phyloP scores from a whole-genome alignment of 2,888 invertebrate genomes.

The Autographa pulchrina region DNA sequence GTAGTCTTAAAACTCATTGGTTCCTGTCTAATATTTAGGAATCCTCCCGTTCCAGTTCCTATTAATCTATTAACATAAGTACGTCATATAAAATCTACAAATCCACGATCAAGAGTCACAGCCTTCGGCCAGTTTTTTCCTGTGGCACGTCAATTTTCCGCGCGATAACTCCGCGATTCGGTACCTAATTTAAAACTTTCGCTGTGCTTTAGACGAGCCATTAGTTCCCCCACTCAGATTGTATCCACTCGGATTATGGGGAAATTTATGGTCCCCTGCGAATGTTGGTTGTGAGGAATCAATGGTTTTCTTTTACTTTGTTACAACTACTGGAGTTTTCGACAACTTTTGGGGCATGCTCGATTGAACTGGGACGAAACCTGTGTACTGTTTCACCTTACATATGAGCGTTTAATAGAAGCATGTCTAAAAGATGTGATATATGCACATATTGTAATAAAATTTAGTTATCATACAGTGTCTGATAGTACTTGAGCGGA shows the following conservation, averaged over 20 bases:
- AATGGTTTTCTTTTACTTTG: conserved; percentile 9
- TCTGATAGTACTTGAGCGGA: too few relatives aligned
- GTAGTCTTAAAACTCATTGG: too few relatives aligned
- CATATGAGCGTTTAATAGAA: background rate
- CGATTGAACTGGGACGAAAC: conserved; percentile 1
- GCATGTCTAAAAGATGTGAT: background rate
- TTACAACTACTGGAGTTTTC: conserved; percentile 7
- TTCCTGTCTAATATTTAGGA: too few relatives aligned
- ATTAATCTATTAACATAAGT: background rate
- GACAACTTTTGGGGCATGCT: background rate
- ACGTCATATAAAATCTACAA: conserved; percentile 19
- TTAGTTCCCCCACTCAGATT: conserved; percentile 58
- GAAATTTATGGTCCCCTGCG: conserved; percentile 43
- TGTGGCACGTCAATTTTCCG: conserved; percentile 71
- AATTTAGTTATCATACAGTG: too few relatives aligned
- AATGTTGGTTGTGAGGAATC: conserved; percentile 25
- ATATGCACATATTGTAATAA: too few relatives aligned
- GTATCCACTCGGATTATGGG: conserved; percentile 53
- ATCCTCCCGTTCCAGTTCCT: too few relatives aligned
- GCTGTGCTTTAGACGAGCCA: conserved; percentile 63
- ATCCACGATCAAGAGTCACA: conserved; percentile 28
- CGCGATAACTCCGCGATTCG: conserved; percentile 72
- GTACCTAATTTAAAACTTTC: conserved; percentile 77
- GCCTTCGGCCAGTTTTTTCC: conserved; percentile 53
- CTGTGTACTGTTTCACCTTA: background rate